phyloP scores from a whole-genome alignment of 2,113 vertebrate species.

The Pollachius pollachius region DNA sequence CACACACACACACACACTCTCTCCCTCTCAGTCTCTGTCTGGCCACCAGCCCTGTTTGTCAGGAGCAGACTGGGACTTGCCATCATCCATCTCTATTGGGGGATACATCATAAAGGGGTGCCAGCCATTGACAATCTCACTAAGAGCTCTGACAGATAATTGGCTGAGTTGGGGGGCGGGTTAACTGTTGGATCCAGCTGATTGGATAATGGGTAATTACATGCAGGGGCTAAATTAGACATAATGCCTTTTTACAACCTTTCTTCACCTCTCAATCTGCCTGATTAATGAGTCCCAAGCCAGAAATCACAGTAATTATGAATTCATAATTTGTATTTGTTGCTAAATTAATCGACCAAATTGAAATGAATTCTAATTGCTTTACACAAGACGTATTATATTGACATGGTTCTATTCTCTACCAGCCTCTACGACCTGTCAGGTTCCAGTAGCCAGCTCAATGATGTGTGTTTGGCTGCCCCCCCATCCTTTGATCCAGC shows the following conservation, averaged over 20 bases:
- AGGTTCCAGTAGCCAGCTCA: too few species aligned
- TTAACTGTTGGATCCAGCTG: conserved; percentile 59
- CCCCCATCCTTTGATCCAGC: conserved; percentile 1
- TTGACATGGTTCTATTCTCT: neutral
- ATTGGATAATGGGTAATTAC: conserved; percentile 70
- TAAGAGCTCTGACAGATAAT: conserved; percentile 55
- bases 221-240: conserved; percentile 54
- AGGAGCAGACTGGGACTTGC: conserved; percentile 1
- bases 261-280: conserved; percentile 23
- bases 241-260: conserved; percentile 34
- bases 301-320: neutral
- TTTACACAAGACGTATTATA: neutral
- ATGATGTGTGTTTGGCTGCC: too few species aligned
- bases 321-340: neutral
- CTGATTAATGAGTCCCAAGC: neutral
- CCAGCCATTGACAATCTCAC: conserved; percentile 32
- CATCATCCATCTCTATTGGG: conserved; percentile 25
- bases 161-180: conserved; percentile 52
- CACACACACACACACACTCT: too few species aligned
- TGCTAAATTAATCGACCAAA: neutral
- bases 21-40: too few species aligned
- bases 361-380: neutral
- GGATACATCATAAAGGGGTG: conserved; percentile 41
- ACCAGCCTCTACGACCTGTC: too few species aligned
- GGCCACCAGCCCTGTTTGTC: too few species aligned